Evolutionary conservation across 2,888 invertebrate genomes (phyloP).

Genomic region (Oxyscelio sp.): DNA sequence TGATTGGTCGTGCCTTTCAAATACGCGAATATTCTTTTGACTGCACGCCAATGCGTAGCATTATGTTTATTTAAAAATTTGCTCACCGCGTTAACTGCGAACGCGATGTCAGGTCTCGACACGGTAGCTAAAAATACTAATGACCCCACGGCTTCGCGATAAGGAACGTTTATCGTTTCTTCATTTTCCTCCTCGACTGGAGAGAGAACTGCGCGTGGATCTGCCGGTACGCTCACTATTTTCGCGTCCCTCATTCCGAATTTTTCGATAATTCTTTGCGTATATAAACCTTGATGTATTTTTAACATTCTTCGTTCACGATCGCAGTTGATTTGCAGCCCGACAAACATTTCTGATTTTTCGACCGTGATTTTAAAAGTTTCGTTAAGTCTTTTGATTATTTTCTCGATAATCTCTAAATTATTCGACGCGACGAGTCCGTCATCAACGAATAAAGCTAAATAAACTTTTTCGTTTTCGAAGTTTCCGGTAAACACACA

Average conservation of each 20-base stretch:
- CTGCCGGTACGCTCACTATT: constrained; percentile 42
- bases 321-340: constrained; percentile 65
- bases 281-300: constrained; percentile 67
- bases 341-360: constrained; percentile 58
- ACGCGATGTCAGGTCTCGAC: constrained; percentile 41
- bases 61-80: constrained; percentile 62
- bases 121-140: constrained; percentile 32
- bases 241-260: constrained; percentile 64
- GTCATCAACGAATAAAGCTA: constrained; percentile 48
- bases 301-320: constrained; percentile 39
- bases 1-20: constrained; percentile 22
- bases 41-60: constrained; percentile 48
- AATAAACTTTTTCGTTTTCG: constrained; percentile 39
- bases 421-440: constrained; percentile 44
- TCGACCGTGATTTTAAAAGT: constrained; percentile 55
- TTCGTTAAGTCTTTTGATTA: constrained; percentile 38
- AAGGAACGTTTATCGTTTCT: not conserved
- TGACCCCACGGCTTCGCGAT: constrained; percentile 34
- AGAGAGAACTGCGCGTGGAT: constrained; percentile 54
- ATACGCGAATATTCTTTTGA: constrained; percentile 48
- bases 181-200: constrained; percentile 35
- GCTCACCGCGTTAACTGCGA: constrained; percentile 56
- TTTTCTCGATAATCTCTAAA: constrained; percentile 20
- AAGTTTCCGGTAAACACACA: constrained; percentile 45
- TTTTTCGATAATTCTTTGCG: constrained; percentile 53